Base-by-base conservation (phyloP, 92 coral and sea anemone species). In the Metridium senile region DNA sequence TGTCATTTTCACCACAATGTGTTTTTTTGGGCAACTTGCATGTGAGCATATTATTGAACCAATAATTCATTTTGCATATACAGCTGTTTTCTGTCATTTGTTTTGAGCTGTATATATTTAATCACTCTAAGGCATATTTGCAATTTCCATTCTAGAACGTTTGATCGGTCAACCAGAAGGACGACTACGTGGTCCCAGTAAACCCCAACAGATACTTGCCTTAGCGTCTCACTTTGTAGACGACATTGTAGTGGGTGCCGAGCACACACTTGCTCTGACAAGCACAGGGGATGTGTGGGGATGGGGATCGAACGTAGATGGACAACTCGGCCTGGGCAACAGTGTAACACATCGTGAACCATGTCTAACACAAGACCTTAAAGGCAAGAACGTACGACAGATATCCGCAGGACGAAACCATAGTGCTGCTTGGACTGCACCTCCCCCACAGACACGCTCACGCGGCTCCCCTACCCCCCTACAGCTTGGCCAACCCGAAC, bases 201-300 rank as follows among this genome's bases (percentile, higher is more conserved):
- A 91, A 62, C 97, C 97, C 9, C 93, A 88, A 56, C 97, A 88
- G 39, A 77, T 91, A 18, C 93, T 86, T 9, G 88, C 86, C 57
- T 86, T 91, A 2, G 69, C 88, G 0, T 84, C 97, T 23, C 93
- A 89, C 56, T 91, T 88, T 62, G 82, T 85, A 11, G 93, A 91
- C 51, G 97, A 91, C 53, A 31, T 91, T 0, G 87, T 88, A 0
- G 97, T 91, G 35, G 97, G 97, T 53, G 89, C 97, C 0, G 97
- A 91, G 47, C 93, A 88, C 64, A 89, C 84, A 53, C 90, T 91
- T 1, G 97, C 88, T 13, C 75, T 91, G 4, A 88, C 97, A 33
- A 91, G 97, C 75, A 81, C 88, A 0, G 97, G 97, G 45, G 97
- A 91, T 78, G 97, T 91, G 33, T 91, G 93, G 93, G 93, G 93